phyloP scores from a whole-genome alignment of 2,888 invertebrate species.

The Macaria notata region DNA sequence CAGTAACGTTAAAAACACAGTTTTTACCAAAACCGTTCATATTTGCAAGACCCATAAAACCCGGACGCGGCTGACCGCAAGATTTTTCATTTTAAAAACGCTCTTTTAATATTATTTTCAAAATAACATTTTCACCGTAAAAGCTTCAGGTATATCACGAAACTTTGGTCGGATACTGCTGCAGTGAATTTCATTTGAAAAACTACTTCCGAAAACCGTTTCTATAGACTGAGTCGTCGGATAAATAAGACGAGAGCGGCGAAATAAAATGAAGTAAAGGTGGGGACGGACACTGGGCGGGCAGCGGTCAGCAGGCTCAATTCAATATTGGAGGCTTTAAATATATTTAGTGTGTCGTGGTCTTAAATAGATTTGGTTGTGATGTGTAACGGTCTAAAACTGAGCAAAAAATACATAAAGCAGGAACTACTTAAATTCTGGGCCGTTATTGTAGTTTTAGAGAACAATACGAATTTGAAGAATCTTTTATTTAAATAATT shows the following conservation, averaged over 20 bases:
- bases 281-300: conserved; percentile 7
- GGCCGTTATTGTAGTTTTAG: no score
- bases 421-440: no score
- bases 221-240: conserved; percentile 23
- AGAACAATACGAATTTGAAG: no score
- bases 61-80: no score
- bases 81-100: not conserved
- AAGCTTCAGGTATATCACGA: conserved; percentile 14
- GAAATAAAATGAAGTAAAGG: conserved; percentile 30
- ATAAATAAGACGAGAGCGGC: conserved; percentile 35
- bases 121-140: conserved; percentile 3
- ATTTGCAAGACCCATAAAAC: not conserved
- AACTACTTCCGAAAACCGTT: conserved; percentile 30
- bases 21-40: no score
- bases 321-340: no score
- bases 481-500: no score
- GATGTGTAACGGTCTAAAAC: no score
- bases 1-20: no score
- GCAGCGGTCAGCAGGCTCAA: not conserved
- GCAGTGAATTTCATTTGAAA: conserved; percentile 22
- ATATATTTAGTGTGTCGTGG: no score
- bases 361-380: no score
- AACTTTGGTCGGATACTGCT: conserved; percentile 11
- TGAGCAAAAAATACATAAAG: no score
- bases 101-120: conserved; percentile 2